Evolutionary conservation across 2,797 vertebrate genomes (phyloP).

Genomic region (Perdix hodgsoniae): DNA sequence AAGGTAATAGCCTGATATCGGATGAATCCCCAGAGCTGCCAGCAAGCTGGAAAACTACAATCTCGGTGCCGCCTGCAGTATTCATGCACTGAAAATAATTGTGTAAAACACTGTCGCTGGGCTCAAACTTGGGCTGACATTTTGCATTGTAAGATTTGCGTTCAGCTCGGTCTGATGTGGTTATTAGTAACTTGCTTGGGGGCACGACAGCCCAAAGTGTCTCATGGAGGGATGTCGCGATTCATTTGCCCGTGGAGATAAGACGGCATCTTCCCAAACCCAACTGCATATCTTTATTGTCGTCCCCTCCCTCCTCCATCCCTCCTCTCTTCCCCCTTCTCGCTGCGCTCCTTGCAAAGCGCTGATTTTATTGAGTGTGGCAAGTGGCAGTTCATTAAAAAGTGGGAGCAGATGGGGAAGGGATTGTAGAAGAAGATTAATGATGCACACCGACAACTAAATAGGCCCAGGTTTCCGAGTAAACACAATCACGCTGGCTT

Average conservation of each 20-base stretch:
- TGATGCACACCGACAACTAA: constrained; percentile 82
- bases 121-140: constrained; percentile 60
- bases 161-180: constrained; percentile 23
- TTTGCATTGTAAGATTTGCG: not conserved
- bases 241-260: constrained; percentile 18
- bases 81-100: constrained; percentile 59
- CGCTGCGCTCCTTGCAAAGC: constrained; percentile 62
- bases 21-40: constrained; percentile 74
- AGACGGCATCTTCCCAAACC: not conserved
- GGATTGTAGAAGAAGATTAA: constrained; percentile 85
- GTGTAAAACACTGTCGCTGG: constrained; percentile 61
- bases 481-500: constrained; percentile 80
- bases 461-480: constrained; percentile 81
- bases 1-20: constrained; percentile 73
- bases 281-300: not conserved
- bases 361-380: constrained; percentile 82
- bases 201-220: constrained; percentile 37
- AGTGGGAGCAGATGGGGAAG: constrained; percentile 84
- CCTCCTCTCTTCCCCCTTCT: constrained; percentile 30
- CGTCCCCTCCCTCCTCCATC: not conserved
- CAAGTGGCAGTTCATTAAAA: constrained; percentile 86
- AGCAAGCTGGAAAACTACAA: constrained; percentile 65
- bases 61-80: constrained; percentile 42
- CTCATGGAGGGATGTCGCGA: not conserved
- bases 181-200: constrained; percentile 64